phyloP scores from a whole-genome alignment of 2,888 invertebrate genomes.

The Clivina fossor region DNA sequence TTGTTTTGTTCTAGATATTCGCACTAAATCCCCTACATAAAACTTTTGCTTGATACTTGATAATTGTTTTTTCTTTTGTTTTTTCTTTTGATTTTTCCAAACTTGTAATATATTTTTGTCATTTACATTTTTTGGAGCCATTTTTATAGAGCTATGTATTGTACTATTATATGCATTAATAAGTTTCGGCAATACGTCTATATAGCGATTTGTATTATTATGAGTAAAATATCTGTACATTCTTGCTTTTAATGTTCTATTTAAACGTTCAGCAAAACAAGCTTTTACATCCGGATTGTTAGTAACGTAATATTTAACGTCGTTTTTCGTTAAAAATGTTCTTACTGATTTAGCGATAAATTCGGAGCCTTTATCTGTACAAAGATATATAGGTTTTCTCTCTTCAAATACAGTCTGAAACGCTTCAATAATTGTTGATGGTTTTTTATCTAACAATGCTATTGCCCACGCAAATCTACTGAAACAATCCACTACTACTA shows the following conservation, averaged over 20 bases:
- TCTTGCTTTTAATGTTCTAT: constrained; percentile 44
- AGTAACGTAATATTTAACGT: constrained; percentile 41
- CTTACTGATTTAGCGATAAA: constrained; percentile 13
- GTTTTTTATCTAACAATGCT: constrained; percentile 5
- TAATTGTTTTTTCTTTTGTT: not conserved
- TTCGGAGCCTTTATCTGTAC: constrained; percentile 3
- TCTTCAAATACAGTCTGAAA: constrained; percentile 3
- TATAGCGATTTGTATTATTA: constrained; percentile 41
- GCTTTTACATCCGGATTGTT: constrained; percentile 44
- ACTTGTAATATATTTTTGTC: constrained; percentile 6
- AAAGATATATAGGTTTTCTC: constrained; percentile 3
- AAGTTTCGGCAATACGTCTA: constrained; percentile 41
- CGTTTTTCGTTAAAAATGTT: constrained; percentile 33
- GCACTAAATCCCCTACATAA: constrained; percentile 11
- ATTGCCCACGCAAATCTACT: constrained; percentile 6
- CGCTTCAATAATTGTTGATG: not conserved
- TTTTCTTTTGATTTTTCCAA: constrained; percentile 8
- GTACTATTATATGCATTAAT: constrained; percentile 42
- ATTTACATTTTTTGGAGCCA: constrained; percentile 32
- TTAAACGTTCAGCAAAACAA: constrained; percentile 45
- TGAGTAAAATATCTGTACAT: constrained; percentile 43
- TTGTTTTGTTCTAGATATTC: constrained; percentile 8
- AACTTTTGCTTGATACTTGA: not conserved
- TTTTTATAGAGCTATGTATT: constrained; percentile 36
- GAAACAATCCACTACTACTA: constrained; percentile 10